Conservation (phyloP, 2,797 vertebrate species). For the Peromyscus melanophrys region DNA sequence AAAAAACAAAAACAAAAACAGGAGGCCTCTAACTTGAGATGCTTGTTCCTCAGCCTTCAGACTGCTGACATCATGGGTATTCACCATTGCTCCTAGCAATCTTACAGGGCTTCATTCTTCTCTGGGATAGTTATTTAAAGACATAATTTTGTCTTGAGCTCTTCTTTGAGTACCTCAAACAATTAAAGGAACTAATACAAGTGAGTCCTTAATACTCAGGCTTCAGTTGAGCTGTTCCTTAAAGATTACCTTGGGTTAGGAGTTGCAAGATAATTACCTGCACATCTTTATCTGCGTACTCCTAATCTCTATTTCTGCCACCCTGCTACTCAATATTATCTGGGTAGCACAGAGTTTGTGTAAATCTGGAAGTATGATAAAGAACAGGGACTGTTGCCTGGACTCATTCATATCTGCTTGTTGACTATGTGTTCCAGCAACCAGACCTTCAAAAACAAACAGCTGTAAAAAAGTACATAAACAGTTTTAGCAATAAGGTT, state of each 20-base stretch:
- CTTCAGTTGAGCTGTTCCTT: neutral
- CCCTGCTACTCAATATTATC: conserved; percentile 85
- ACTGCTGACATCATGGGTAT: neutral
- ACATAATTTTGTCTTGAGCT: neutral
- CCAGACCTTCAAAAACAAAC: conserved; percentile 66
- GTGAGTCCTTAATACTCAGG: neutral
- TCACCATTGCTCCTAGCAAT: neutral
- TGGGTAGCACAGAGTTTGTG: conserved; percentile 89
- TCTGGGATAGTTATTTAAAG: conserved; percentile 16
- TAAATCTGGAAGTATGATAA: conserved; percentile 91
- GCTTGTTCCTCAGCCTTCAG: neutral
- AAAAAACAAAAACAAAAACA: no score
- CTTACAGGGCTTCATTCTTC: neutral
- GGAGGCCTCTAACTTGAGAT: neutral
- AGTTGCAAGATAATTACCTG: conserved; percentile 89
- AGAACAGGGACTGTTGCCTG: conserved; percentile 90
- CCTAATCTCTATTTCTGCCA: conserved; percentile 87
- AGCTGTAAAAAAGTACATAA: neutral
- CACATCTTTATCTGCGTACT: conserved; percentile 93
- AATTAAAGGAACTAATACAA: conserved; percentile 25
- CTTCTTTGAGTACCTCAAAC: conserved; percentile 10
- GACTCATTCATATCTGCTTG: conserved; percentile 89
- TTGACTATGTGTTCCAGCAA: neutral
- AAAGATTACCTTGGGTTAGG: conserved; percentile 2
- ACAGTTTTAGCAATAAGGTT: neutral